Evolutionary conservation across 2,113 vertebrate genomes (phyloP), one percentile per base, ranked within the genome.

Genomic region (Channa maculata): DNA sequence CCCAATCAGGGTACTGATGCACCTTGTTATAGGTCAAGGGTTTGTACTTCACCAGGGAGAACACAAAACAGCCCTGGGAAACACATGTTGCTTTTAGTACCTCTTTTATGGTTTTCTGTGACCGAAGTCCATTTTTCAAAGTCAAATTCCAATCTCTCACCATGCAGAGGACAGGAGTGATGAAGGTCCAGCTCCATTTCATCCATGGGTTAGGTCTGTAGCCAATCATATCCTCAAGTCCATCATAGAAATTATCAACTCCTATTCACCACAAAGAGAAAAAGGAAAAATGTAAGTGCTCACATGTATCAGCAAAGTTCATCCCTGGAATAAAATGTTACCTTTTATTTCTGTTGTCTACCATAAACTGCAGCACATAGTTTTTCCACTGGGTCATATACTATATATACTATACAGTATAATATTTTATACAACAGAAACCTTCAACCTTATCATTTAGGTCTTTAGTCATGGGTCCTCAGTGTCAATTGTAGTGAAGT

Each of bases 201-300:
- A 99, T 99, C 98, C 98, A 99, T 13, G 95, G 87, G 86, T 97
- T 98, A 67, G 98, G 98, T 94, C 96, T 96, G 92, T 99, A 99
- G 92, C 98, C 98, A 77, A 99, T 98, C 98, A 99, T 99, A 84
- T 99, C 98, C 89, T 99, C 98, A 84, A 99, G 95, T 83, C 94
- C 96, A 75, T 98, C 96, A 77, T 99, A 99, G 92, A 99, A 97
- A 93, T 97, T 97, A 94, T 99, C 96, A 88, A 94, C 96, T 91
- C 98, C 98, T 99, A 66, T 59, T 9, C 12, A 75, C 77, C 3
- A 80, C 34, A 81, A 61, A 48, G 34, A 52, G 3, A 58, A 55
- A 66, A 64, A 66, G 33, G 62, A 2, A 24, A 24, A 24, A 24
- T 24, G 24, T 24, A 24, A 24, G 24, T 24, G 1, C 24, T 24